Percentiles rank a stretch among this genome's conserved stretches.
These are phyloP conservation scores for Pionites leucogaster DNA, from an alignment of 2,113 vertebrate species.

Conservation along the genomic window DNA sequence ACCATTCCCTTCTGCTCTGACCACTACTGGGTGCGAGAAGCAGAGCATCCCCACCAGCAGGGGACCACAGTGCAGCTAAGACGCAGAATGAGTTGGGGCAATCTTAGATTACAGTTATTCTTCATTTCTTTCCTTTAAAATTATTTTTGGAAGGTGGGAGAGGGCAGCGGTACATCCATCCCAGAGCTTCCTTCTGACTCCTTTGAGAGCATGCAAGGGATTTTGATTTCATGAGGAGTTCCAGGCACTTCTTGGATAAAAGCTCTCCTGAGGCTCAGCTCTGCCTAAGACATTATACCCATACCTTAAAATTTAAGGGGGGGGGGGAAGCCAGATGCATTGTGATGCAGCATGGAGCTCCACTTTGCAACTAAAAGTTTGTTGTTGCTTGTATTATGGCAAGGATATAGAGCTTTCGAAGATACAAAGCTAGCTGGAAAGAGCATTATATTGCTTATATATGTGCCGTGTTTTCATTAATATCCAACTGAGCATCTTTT, in stretches of 20 bases:
- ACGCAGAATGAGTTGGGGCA: accelerated
- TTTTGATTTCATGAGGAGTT: slow-evolving; percentile 45
- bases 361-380: slow-evolving; percentile 8
- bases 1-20: background rate
- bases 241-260: slow-evolving; percentile 35
- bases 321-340: background rate
- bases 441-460: background rate
- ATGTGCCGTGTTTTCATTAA: background rate
- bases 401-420: background rate
- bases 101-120: background rate
- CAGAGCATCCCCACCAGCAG: accelerated
- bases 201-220: background rate
- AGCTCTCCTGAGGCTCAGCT: background rate
- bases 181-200: slow-evolving; percentile 31
- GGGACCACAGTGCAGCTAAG: background rate
- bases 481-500: background rate
- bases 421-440: background rate
- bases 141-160: background rate
- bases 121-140: background rate
- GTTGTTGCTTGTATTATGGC: background rate
- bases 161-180: background rate
- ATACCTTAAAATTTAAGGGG: background rate
- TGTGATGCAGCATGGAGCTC: slow-evolving; percentile 12
- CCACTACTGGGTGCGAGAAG: background rate
- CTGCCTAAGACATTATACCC: slow-evolving; percentile 30